Conservation (phyloP, 2,888 invertebrate genomes). For the Sesia apiformis region DNA sequence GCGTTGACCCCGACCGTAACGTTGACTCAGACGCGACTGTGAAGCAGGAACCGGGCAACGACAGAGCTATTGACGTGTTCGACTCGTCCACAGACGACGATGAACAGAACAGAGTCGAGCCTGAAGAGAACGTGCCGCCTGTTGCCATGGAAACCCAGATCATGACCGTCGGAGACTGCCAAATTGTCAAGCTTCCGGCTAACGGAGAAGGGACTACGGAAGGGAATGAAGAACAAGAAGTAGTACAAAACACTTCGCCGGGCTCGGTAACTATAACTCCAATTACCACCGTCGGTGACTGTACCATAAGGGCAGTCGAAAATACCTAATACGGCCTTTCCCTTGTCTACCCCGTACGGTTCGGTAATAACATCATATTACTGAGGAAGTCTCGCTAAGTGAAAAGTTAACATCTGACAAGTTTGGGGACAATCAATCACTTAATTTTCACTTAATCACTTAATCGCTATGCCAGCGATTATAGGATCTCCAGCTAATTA, state of each 20-base stretch:
- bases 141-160: slow-evolving; percentile 56
- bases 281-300: slow-evolving; percentile 64
- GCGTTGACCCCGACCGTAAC: slow-evolving; percentile 48
- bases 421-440: background rate
- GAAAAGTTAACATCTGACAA: background rate
- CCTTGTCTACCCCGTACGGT: slow-evolving; percentile 36
- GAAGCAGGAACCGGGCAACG: slow-evolving; percentile 36
- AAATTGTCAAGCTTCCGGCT: slow-evolving; percentile 62
- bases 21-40: slow-evolving; percentile 38
- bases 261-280: slow-evolving; percentile 63
- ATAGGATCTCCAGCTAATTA: too few relatives aligned
- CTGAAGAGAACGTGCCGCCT: slow-evolving; percentile 46
- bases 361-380: slow-evolving; percentile 29
- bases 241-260: slow-evolving; percentile 34
- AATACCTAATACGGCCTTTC: slow-evolving; percentile 42
- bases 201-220: slow-evolving; percentile 43
- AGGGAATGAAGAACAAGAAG: slow-evolving; percentile 25
- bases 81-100: slow-evolving; percentile 58
- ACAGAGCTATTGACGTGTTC: slow-evolving; percentile 60
- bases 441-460: background rate
- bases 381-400: slow-evolving; percentile 11
- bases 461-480: background rate
- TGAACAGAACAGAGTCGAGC: slow-evolving; percentile 39
- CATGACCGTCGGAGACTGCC: slow-evolving; percentile 70
- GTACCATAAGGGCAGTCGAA: slow-evolving; percentile 64